A percentile compares a stretch with the other conserved stretches of the same genome.
Evolutionary conservation across 2,888 invertebrate species (phyloP).

Genomic region (Odontomyia ornata): DNA sequence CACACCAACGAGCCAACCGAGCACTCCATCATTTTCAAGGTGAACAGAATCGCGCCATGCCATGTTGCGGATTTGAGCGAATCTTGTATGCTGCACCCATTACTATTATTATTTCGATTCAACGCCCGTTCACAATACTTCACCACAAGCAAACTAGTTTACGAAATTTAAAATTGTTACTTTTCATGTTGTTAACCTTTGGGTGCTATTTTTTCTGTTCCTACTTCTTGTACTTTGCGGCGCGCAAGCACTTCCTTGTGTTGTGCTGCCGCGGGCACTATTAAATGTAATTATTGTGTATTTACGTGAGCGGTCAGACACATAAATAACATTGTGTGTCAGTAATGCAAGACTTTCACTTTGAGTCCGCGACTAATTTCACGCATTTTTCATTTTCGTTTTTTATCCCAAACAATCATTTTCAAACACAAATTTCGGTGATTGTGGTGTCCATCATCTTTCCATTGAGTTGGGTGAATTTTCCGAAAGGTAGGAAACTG

Average conservation of each 20-base stretch:
- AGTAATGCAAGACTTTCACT: constrained; percentile 13
- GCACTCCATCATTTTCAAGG: constrained; percentile 21
- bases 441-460: neutral
- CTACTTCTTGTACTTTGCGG: neutral
- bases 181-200: constrained; percentile 24
- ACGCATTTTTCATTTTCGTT: too few species aligned
- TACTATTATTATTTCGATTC: neutral
- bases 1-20: neutral
- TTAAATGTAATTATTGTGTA: neutral
- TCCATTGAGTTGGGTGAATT: neutral
- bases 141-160: constrained; percentile 7
- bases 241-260: neutral
- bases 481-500: constrained; percentile 4
- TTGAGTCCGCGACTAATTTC: neutral
- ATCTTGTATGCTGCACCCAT: neutral
- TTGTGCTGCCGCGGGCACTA: neutral
- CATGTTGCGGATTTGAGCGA: neutral
- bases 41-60: neutral
- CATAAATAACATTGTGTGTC: neutral
- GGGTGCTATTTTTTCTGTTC: neutral
- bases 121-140: neutral
- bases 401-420: neutral
- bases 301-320: neutral
- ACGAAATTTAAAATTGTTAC: constrained; percentile 12
- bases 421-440: neutral